A percentile compares a stretch with the other conserved stretches of the same genome.
phyloP scores from a whole-genome alignment of 2,888 invertebrate genomes.

The Drosophila affinis region DNA sequence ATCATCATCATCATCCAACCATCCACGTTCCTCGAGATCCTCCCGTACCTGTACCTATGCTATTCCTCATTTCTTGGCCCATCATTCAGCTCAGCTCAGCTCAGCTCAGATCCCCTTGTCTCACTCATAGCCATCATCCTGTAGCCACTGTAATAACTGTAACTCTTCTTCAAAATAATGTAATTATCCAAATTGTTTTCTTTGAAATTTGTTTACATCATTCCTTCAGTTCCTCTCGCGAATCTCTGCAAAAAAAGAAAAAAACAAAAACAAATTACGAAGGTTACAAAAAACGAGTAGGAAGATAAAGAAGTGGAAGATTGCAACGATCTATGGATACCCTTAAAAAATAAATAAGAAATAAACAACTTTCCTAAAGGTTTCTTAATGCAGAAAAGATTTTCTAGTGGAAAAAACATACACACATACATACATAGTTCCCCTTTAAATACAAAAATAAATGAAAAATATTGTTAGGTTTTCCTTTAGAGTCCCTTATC shows the following conservation, averaged over 20 bases:
- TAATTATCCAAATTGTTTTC: constrained; percentile 80
- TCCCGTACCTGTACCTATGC: not conserved
- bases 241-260: constrained; percentile 50
- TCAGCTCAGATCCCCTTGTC: not conserved
- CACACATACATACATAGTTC: not conserved
- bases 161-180: constrained; percentile 77
- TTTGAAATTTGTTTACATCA: constrained; percentile 78
- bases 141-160: constrained; percentile 63
- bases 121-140: not conserved
- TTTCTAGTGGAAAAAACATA: too few species aligned
- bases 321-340: not conserved
- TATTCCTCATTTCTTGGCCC: not conserved
- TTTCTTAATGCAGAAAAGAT: too few species aligned
- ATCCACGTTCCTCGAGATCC: constrained; percentile 6
- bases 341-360: not conserved
- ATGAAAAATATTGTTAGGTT: not conserved
- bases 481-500: too few species aligned
- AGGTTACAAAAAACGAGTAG: constrained; percentile 1
- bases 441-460: not conserved
- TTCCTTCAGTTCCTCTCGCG: constrained; percentile 38
- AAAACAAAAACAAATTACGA: not conserved
- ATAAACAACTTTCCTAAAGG: not conserved
- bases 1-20: not conserved
- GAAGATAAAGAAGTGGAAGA: not conserved
- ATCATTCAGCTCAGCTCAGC: not conserved